A percentile compares a stretch with the other conserved stretches of the same genome.
These are phyloP conservation scores for Achroia grisella DNA, from an alignment of 1,140 invertebrate species.

Conservation along the genomic window DNA sequence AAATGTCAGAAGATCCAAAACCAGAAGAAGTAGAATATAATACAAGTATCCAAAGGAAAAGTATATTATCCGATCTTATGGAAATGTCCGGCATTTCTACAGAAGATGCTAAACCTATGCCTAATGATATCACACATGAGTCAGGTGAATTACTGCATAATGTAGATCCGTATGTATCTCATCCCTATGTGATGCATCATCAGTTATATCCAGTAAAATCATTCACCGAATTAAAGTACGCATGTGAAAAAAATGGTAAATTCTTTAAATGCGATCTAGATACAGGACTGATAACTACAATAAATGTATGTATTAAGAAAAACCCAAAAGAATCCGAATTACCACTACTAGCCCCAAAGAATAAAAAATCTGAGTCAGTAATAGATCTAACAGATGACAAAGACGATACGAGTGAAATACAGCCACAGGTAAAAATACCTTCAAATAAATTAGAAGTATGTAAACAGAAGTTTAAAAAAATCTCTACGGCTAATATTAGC, in stretches of 20 bases:
- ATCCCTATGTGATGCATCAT: background rate
- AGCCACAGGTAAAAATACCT: too few species aligned
- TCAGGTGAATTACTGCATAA: background rate
- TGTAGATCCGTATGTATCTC: background rate
- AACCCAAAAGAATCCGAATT: slow-evolving; percentile 15
- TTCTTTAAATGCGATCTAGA: slow-evolving; percentile 46
- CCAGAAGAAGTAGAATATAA: too few species aligned
- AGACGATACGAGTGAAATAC: background rate
- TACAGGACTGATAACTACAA: slow-evolving; percentile 26
- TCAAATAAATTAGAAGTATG: too few species aligned
- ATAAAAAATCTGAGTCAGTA: slow-evolving; percentile 1
- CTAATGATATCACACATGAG: background rate
- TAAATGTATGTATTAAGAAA: slow-evolving; percentile 36
- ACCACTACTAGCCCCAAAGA: background rate
- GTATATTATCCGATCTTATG: slow-evolving; percentile 63
- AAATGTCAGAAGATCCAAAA: background rate
- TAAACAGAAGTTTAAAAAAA: too few species aligned
- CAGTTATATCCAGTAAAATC: slow-evolving; percentile 33
- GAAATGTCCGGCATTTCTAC: slow-evolving; percentile 60
- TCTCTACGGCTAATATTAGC: too few species aligned
- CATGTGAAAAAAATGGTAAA: slow-evolving; percentile 20
- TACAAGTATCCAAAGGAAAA: slow-evolving; percentile 20
- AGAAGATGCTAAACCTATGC: slow-evolving; percentile 28
- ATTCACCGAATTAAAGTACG: slow-evolving; percentile 38
- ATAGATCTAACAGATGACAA: slow-evolving; percentile 12